A percentile compares a stretch with the other conserved stretches of the same genome.
These are phyloP conservation scores for Carcharodon carcharias DNA, from an alignment of 2,797 vertebrate species.

Conservation along the genomic window DNA sequence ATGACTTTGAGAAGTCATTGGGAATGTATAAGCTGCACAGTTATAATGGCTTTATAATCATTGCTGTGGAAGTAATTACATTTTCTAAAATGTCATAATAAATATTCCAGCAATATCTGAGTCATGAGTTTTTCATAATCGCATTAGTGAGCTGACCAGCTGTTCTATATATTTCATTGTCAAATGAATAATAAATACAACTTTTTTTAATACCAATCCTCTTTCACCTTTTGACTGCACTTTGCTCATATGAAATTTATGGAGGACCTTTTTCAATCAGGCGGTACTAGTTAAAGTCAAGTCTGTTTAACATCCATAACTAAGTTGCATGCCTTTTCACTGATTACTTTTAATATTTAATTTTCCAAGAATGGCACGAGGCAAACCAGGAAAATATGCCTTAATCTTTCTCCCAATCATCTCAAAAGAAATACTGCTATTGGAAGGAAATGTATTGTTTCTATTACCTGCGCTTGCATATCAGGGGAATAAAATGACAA, in stretches of 20 bases:
- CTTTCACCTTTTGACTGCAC: conserved; percentile 23
- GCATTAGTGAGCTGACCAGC: conserved; percentile 4
- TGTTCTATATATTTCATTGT: conserved; percentile 21
- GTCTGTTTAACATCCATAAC: not conserved
- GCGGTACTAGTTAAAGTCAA: not conserved
- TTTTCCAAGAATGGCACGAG: not conserved
- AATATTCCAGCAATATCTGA: conserved; percentile 14
- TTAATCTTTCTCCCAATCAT: not conserved
- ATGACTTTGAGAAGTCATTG: conserved; percentile 32
- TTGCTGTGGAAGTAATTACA: conserved; percentile 26
- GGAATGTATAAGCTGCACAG: not conserved
- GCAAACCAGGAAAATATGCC: not conserved
- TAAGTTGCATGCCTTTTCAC: not conserved
- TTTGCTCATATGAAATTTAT: not conserved
- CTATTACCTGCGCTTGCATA: not conserved
- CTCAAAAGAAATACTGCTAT: not conserved
- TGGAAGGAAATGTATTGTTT: not conserved
- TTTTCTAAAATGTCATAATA: conserved; percentile 25
- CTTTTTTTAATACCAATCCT: conserved; percentile 12
- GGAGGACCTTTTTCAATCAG: not conserved
- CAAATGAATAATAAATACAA: conserved; percentile 23
- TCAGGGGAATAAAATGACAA: not conserved
- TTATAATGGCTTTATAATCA: conserved; percentile 16
- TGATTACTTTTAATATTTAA: not conserved
- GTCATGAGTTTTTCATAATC: conserved; percentile 35